Evolutionary conservation across 2,888 invertebrate species (phyloP), one percentile per base, ranked within the genome.

Genomic region (Gibbula magus): DNA sequence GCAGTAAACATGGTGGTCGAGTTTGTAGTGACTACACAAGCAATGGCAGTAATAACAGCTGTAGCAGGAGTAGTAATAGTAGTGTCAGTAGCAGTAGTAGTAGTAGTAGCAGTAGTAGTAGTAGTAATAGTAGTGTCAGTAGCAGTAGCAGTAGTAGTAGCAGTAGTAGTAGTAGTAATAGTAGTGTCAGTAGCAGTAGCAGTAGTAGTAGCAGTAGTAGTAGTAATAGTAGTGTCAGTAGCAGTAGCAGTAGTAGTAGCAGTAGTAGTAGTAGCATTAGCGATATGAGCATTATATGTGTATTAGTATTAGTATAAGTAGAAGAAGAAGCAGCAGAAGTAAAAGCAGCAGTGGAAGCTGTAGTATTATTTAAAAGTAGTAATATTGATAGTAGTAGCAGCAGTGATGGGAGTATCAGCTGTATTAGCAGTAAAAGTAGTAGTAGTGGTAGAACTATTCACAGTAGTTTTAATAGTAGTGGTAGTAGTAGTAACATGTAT

Each of bases 171-270:
- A 22, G 52, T 70, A 78, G 78, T 70, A 45, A 70, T 78, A 29
- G 74, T 32, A n/a, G 35, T 32, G 18, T 51, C 73, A 73, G 53
- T 52, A 52, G 53, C 52, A 73, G 73, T 73, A 32, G 73, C 51
- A 70, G 73, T 78, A 73, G 73, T 51, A 73, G 78, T 78, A 73
- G 52, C 52, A 73, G 53, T 73, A 73, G 78, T 52, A 53, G 73
- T 53, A 73, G 78, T 70, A 45, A 70, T 78, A 29, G 74, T 32
- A n/a, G 35, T 32, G 18, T 51, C 73, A 73, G 53, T 52, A 52
- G 53, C 52, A 73, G 73, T 73, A 32, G 73, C 51, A 70, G 73
- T 78, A 73, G 73, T 51, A 73, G 78, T 78, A 73, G 52, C 52
- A 73, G 53, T 73, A 73, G 78, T 52, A 53, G 73, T 53, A 73